These are phyloP conservation scores for Ceratothoa steindachneri DNA, from an alignment of 2,888 invertebrate species.

Conservation along the genomic window DNA sequence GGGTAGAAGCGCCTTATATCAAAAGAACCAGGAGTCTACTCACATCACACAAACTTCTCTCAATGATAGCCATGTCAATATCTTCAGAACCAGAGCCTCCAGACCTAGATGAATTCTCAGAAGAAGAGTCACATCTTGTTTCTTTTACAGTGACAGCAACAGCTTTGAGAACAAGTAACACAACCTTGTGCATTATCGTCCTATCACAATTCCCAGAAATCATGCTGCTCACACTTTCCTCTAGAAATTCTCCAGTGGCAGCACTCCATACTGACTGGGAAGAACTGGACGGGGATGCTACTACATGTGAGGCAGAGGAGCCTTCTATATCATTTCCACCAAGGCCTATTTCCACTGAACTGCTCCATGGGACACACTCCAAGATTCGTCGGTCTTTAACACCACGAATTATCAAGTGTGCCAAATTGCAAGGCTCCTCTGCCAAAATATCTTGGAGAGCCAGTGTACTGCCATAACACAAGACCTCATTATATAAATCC, in stretches of 20 bases:
- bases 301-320: not conserved
- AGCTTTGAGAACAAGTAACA: conserved; percentile 78
- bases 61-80: conserved; percentile 83
- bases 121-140: conserved; percentile 73
- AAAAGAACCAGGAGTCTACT: too few species aligned
- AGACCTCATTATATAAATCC: conserved; percentile 79
- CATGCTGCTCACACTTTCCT: conserved; percentile 48
- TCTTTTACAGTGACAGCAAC: conserved; percentile 86
- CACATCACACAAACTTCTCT: conserved; percentile 74
- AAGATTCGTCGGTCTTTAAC: conserved; percentile 77
- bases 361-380: conserved; percentile 56
- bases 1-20: too few species aligned
- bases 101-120: conserved; percentile 61
- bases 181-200: conserved; percentile 78
- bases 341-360: conserved; percentile 32
- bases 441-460: conserved; percentile 81
- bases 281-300: not conserved
- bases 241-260: not conserved
- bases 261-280: not conserved
- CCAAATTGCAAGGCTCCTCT: conserved; percentile 80
- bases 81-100: conserved; percentile 67
- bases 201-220: conserved; percentile 60
- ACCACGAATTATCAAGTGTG: conserved; percentile 77
- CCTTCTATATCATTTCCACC: not conserved
- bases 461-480: conserved; percentile 85